These are phyloP conservation scores for Clamator glandarius DNA, from an alignment of 2,797 vertebrate genomes.

Conservation along the genomic window DNA sequence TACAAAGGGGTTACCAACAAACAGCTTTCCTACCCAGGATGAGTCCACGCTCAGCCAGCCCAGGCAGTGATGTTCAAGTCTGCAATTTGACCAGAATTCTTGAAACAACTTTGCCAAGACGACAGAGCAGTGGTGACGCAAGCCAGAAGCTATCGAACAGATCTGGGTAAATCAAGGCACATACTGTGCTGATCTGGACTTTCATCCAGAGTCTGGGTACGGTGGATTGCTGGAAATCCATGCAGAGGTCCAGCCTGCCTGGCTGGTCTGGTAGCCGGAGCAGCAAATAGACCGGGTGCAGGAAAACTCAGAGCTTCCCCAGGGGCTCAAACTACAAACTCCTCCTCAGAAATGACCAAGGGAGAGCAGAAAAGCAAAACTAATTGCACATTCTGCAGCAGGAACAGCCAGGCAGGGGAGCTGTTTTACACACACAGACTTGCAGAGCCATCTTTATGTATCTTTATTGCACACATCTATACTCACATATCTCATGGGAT, in stretches of 20 bases:
- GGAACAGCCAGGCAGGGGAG: constrained; percentile 35
- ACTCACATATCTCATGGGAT: constrained; percentile 59
- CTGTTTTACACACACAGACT: background rate
- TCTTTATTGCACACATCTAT: constrained; percentile 49
- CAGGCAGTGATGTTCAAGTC: background rate
- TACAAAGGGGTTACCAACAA: background rate
- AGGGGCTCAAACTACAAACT: rapidly evolving
- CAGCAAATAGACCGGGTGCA: background rate
- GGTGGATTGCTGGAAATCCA: background rate
- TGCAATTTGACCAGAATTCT: background rate
- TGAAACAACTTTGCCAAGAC: background rate
- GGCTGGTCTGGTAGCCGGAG: background rate
- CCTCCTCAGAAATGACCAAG: background rate
- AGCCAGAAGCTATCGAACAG: background rate
- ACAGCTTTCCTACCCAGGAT: background rate
- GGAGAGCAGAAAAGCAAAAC: background rate
- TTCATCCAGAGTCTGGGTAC: background rate
- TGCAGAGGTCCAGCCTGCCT: background rate
- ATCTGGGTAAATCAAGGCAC: background rate
- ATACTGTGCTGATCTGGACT: background rate
- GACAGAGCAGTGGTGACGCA: background rate
- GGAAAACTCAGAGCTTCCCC: background rate
- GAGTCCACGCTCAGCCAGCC: background rate
- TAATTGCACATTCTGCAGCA: background rate
- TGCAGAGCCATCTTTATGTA: constrained; percentile 24